phyloP scores from a whole-genome alignment of 2,888 invertebrate genomes.

The Tillus elongatus region DNA sequence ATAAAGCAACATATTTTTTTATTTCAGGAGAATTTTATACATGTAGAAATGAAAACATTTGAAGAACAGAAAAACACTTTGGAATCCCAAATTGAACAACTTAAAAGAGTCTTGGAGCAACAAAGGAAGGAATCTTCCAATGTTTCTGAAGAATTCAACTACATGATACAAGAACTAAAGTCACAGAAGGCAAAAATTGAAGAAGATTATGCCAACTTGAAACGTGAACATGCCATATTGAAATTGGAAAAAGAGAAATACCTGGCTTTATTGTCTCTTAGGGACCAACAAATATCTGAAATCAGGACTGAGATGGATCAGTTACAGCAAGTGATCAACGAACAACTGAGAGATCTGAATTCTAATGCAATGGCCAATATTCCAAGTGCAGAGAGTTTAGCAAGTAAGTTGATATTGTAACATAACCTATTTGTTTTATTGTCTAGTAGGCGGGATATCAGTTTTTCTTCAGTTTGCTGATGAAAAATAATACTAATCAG shows the following conservation, averaged over 20 bases:
- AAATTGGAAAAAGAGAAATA: slow-evolving; percentile 39
- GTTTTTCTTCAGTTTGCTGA: too few species aligned
- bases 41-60: slow-evolving; percentile 19
- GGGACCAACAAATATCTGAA: slow-evolving; percentile 39
- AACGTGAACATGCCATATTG: slow-evolving; percentile 33
- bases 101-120: too few species aligned
- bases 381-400: slow-evolving; percentile 8
- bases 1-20: too few species aligned
- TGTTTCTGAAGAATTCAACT: slow-evolving; percentile 30
- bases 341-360: slow-evolving; percentile 32
- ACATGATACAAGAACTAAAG: slow-evolving; percentile 30
- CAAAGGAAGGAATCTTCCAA: too few species aligned
- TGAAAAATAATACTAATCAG: too few species aligned
- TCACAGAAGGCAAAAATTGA: slow-evolving; percentile 29
- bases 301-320: slow-evolving; percentile 37
- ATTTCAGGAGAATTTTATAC: slow-evolving; percentile 21
- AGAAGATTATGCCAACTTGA: slow-evolving; percentile 29
- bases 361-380: slow-evolving; percentile 18
- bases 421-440: too few species aligned
- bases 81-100: slow-evolving; percentile 22
- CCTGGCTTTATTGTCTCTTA: slow-evolving; percentile 34
- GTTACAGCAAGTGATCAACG: slow-evolving; percentile 38
- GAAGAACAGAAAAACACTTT: slow-evolving; percentile 28
- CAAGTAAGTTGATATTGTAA: background rate
- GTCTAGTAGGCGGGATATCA: too few species aligned